Conservation (phyloP, 2,888 invertebrate species). For the Margaritifera margaritifera region DNA sequence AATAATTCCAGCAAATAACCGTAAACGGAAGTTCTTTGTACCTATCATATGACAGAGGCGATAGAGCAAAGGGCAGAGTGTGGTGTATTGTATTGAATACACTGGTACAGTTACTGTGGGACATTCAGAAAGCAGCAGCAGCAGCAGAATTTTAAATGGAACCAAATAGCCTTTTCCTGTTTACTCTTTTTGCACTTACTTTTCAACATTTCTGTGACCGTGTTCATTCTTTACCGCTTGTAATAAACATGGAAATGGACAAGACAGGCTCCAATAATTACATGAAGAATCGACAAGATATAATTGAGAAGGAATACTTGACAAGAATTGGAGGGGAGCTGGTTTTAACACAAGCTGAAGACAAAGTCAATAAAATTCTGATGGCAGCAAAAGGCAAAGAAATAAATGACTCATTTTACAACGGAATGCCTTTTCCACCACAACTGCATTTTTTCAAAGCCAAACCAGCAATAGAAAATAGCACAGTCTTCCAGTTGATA, state of each 20-base stretch:
- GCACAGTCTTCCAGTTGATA: constrained; percentile 51
- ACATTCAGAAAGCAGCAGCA: no score
- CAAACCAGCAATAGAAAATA: constrained; percentile 44
- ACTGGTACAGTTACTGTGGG: no score
- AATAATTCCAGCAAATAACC: no score
- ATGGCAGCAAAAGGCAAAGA: constrained; percentile 41
- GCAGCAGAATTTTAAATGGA: no score
- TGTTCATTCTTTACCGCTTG: not conserved
- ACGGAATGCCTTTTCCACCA: constrained; percentile 37
- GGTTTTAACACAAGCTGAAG: constrained; percentile 40
- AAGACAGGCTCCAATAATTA: no score
- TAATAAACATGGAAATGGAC: constrained; percentile 6
- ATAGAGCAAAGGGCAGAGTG: no score
- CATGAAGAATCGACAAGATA: constrained; percentile 20
- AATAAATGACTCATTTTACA: constrained; percentile 28
- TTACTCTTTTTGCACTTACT: no score
- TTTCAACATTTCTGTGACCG: no score
- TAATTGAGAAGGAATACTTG: constrained; percentile 37
- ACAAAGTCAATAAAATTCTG: constrained; percentile 40
- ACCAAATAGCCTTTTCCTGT: no score
- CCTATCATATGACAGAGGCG: no score
- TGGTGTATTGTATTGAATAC: no score
- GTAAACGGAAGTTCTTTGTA: no score
- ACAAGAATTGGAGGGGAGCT: constrained; percentile 44
- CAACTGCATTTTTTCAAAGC: constrained; percentile 42